A percentile compares a stretch with the other conserved stretches of the same genome.
Conservation (phyloP, 2,113 vertebrate species). For the Loxodonta africana region DNA sequence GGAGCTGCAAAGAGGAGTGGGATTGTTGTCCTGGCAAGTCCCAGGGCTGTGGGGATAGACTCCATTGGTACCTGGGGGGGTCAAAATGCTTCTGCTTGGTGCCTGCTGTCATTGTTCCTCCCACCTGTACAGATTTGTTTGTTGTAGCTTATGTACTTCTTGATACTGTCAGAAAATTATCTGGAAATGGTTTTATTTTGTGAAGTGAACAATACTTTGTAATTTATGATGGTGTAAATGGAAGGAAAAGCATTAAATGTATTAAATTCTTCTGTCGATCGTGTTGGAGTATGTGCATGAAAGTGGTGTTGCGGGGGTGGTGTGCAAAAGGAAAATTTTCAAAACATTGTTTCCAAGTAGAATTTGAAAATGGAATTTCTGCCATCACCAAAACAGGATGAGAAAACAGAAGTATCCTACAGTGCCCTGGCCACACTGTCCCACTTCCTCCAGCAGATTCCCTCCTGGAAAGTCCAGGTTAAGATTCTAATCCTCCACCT, state of each 20-base stretch:
- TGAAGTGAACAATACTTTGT: slow-evolving; percentile 92
- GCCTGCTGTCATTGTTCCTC: slow-evolving; percentile 72
- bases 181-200: slow-evolving; percentile 93
- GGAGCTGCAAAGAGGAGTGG: slow-evolving; percentile 48
- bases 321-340: not conserved
- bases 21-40: slow-evolving; percentile 66
- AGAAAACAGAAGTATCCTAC: not conserved
- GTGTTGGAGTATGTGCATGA: slow-evolving; percentile 63
- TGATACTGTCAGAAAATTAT: slow-evolving; percentile 89
- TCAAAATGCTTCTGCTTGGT: slow-evolving; percentile 73
- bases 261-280: slow-evolving; percentile 87
- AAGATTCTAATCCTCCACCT: not conserved
- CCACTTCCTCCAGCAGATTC: not conserved
- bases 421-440: rapidly evolving
- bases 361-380: not conserved
- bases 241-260: slow-evolving; percentile 90
- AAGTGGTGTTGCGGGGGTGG: not conserved
- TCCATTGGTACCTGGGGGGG: slow-evolving; percentile 59
- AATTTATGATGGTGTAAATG: slow-evolving; percentile 91
- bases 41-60: slow-evolving; percentile 79
- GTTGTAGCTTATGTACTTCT: slow-evolving; percentile 89
- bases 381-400: not conserved
- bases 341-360: not conserved
- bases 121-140: slow-evolving; percentile 85
- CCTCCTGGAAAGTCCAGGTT: not conserved